phyloP scores from a whole-genome alignment of 2,888 invertebrate species.

The Venustoraphidia nigricollis region DNA sequence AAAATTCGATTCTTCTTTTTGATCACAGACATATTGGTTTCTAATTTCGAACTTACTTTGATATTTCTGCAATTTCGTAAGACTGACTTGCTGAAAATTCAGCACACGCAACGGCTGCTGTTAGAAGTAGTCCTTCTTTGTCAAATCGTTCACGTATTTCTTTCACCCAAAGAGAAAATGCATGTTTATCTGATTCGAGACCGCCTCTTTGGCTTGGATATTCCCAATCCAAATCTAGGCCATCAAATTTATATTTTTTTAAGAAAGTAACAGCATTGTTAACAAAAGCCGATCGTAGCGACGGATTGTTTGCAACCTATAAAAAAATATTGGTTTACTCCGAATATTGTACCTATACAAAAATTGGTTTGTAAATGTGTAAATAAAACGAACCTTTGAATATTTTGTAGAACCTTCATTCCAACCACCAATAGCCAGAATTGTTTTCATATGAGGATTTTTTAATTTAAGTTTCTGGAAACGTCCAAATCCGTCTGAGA shows the following conservation, averaged over 20 bases:
- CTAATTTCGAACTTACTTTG: conserved; percentile 25
- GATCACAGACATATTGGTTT: no score
- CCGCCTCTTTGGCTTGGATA: conserved; percentile 45
- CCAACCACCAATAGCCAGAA: conserved; percentile 53
- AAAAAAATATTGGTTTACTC: conserved; percentile 1
- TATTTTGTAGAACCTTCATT: conserved; percentile 28
- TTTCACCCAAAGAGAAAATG: conserved; percentile 34
- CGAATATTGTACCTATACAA: no score
- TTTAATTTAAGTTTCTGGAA: conserved; percentile 36
- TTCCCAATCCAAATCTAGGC: conserved; percentile 60
- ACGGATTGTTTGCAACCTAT: conserved; percentile 29
- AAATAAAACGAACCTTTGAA: not conserved
- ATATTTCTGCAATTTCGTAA: conserved; percentile 40
- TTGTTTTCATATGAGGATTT: conserved; percentile 35
- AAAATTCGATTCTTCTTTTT: no score
- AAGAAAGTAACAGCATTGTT: conserved; percentile 37
- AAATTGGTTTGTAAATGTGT: no score
- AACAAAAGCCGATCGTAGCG: conserved; percentile 36
- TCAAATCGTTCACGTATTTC: conserved; percentile 40
- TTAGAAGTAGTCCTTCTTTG: conserved; percentile 32
- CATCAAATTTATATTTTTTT: conserved; percentile 43
- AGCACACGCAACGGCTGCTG: conserved; percentile 44
- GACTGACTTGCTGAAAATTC: conserved; percentile 31
- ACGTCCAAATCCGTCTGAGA: conserved; percentile 33
- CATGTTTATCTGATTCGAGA: conserved; percentile 29